Evolutionary conservation across 2,888 invertebrate species (phyloP).

Genomic region (Morpho helenor): DNA sequence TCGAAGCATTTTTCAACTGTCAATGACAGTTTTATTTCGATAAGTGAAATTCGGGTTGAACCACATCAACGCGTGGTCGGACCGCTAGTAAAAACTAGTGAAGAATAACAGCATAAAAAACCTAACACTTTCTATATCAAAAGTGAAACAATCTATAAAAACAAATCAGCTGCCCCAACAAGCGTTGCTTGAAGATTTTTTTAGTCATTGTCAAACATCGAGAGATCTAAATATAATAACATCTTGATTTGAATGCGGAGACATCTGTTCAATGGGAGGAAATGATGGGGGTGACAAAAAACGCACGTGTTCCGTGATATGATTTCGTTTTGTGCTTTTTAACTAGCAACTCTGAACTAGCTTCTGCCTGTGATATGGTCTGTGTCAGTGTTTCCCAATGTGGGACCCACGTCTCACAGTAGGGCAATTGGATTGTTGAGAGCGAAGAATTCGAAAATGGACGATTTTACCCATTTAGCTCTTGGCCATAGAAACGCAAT

Average conservation of each 20-base stretch:
- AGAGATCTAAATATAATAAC: constrained; percentile 62
- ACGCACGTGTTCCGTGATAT: constrained; percentile 30
- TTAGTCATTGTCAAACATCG: constrained; percentile 29
- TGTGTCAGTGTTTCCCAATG: no score
- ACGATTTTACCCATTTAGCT: no score
- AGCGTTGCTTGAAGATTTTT: constrained; percentile 36
- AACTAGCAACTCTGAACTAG: background rate
- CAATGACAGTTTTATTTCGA: background rate
- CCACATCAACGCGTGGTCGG: background rate
- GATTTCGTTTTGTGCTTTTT: constrained; percentile 12
- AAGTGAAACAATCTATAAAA: constrained; percentile 8
- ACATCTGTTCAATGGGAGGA: constrained; percentile 65
- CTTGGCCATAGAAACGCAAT: no score
- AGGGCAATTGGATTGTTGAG: no score
- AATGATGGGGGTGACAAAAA: constrained; percentile 45
- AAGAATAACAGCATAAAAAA: background rate
- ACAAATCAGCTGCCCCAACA: constrained; percentile 31
- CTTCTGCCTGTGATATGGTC: no score
- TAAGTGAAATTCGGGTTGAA: background rate
- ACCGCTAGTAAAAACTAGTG: no score
- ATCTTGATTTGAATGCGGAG: constrained; percentile 53
- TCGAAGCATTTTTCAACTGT: background rate
- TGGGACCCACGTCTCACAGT: no score
- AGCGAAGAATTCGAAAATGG: no score
- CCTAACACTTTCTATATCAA: constrained; percentile 10